phyloP scores from a whole-genome alignment of 2,113 vertebrate species.

The Mustela nigripes region DNA sequence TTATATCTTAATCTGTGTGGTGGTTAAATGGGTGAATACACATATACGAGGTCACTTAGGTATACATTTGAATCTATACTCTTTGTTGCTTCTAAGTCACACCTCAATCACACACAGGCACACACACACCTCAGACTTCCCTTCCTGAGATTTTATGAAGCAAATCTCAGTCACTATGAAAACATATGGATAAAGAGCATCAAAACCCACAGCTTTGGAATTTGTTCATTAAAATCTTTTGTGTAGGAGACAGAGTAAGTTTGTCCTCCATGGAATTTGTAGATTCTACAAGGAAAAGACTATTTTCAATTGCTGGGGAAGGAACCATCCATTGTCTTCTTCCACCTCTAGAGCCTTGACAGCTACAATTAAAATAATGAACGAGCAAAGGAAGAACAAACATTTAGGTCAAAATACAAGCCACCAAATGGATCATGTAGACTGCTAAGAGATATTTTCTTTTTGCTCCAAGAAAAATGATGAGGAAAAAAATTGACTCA shows the following conservation, averaged over 20 bases:
- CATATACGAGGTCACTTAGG: background rate
- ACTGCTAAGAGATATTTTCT: background rate
- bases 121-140: background rate
- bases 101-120: background rate
- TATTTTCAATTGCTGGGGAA: background rate
- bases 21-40: background rate
- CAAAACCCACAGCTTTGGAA: background rate
- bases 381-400: slow-evolving; percentile 43
- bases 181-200: background rate
- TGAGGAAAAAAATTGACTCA: slow-evolving; percentile 41
- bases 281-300: background rate
- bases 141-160: slow-evolving; percentile 6
- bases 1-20: background rate
- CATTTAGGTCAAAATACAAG: slow-evolving; percentile 25
- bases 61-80: background rate
- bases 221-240: background rate
- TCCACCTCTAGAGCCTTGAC: background rate
- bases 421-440: slow-evolving; percentile 13
- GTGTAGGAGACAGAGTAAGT: background rate
- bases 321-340: background rate
- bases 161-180: background rate
- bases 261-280: background rate
- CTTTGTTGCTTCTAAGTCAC: background rate
- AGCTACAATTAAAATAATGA: slow-evolving; percentile 45
- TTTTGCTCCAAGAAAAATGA: slow-evolving; percentile 68